Percentiles rank a stretch among this genome's conserved stretches.
Conservation (phyloP, 2,797 vertebrate species). For the Emydoidea blandingii region DNA sequence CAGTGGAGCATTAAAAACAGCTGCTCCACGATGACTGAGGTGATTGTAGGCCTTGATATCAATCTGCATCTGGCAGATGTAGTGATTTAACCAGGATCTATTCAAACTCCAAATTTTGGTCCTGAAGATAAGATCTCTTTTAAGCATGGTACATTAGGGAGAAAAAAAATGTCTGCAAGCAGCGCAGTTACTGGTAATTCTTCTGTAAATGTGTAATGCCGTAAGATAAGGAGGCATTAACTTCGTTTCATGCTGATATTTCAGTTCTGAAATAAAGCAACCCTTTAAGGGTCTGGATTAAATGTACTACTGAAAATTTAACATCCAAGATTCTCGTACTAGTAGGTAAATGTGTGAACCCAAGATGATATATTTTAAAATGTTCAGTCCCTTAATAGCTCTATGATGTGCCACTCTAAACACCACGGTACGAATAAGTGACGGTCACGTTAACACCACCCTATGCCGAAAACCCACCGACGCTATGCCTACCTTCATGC, state of each 20-base stretch:
- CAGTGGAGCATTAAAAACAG: background rate
- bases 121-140: background rate
- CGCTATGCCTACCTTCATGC: too few relatives aligned
- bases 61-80: background rate
- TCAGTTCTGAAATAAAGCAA: background rate
- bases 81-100: background rate
- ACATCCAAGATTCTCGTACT: rapidly evolving
- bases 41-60: background rate
- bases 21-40: background rate
- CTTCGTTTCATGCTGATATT: background rate
- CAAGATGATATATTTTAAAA: background rate
- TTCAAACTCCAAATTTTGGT: background rate
- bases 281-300: background rate
- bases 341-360: background rate
- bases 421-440: background rate
- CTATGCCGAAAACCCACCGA: too few relatives aligned
- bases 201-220: background rate
- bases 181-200: background rate
- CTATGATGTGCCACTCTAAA: background rate
- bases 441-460: too few relatives aligned
- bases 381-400: background rate
- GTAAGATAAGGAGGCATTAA: background rate
- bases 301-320: background rate
- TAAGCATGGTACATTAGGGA: background rate
- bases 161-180: background rate